phyloP scores from a whole-genome alignment of 2,888 invertebrate genomes.

The Idaea straminata region DNA sequence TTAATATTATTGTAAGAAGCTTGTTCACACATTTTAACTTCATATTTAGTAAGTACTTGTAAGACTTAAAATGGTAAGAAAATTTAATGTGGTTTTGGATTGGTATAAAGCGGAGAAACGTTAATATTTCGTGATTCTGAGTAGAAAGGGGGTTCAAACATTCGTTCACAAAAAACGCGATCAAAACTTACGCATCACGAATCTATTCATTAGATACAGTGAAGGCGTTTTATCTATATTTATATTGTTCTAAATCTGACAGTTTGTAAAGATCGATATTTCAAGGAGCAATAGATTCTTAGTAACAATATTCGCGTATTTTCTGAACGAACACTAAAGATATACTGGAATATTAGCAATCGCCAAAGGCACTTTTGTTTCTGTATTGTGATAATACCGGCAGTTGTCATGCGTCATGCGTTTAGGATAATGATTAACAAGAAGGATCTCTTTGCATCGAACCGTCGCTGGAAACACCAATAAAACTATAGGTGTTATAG shows the following conservation, averaged over 20 bases:
- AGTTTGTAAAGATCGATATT: neutral
- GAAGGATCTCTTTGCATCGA: neutral
- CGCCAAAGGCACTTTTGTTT: slow-evolving; percentile 69
- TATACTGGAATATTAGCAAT: slow-evolving; percentile 15
- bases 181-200: neutral
- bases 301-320: slow-evolving; percentile 52
- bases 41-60: slow-evolving; percentile 72
- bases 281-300: neutral
- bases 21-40: slow-evolving; percentile 80
- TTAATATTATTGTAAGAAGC: slow-evolving; percentile 77
- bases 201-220: neutral
- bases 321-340: slow-evolving; percentile 28
- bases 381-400: slow-evolving; percentile 58
- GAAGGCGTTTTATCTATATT: neutral
- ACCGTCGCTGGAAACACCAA: neutral
- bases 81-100: slow-evolving; percentile 1
- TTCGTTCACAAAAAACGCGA: neutral
- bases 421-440: neutral
- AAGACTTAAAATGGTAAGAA: slow-evolving; percentile 51
- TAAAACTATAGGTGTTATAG: slow-evolving; percentile 14
- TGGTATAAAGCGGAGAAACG: slow-evolving; percentile 33
- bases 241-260: neutral
- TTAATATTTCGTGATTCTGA: slow-evolving; percentile 45
- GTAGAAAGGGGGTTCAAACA: neutral
- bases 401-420: slow-evolving; percentile 21